These are phyloP conservation scores for Boloria euphrosyne DNA, from an alignment of 2,888 invertebrate genomes.

Conservation along the genomic window DNA sequence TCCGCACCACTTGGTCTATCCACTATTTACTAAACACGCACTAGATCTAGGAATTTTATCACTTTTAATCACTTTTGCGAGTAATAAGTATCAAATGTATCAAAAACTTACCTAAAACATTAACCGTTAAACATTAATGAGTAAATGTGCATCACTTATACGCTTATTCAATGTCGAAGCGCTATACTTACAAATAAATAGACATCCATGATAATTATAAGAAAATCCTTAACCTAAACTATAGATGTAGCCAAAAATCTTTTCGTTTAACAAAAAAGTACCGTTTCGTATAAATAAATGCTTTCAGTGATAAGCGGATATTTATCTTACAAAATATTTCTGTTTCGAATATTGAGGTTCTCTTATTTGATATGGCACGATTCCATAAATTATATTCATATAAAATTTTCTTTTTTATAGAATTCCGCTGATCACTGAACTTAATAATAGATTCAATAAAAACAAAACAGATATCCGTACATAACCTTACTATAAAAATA, in stretches of 20 bases:
- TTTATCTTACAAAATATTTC: conserved; percentile 41
- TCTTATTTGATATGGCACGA: conserved; percentile 51
- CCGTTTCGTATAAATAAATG: conserved; percentile 42
- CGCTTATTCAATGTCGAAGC: conserved; percentile 69
- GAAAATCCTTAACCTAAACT: conserved; percentile 70
- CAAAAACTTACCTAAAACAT: conserved; percentile 73
- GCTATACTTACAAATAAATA: conserved; percentile 76
- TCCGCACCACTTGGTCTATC: conserved; percentile 73
- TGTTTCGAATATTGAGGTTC: conserved; percentile 45
- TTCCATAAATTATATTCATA: conserved; percentile 46
- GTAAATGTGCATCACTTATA: conserved; percentile 74
- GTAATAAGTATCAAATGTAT: conserved; percentile 82
- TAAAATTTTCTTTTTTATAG: conserved; percentile 37
- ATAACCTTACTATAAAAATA: conserved; percentile 63
- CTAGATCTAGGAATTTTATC: conserved; percentile 72
- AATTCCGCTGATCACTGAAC: conserved; percentile 64
- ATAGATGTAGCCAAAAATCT: conserved; percentile 60
- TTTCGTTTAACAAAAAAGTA: conserved; percentile 42
- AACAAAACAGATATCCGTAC: conserved; percentile 53
- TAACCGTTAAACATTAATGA: conserved; percentile 71
- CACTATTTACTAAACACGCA: conserved; percentile 67
- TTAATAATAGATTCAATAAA: conserved; percentile 43
- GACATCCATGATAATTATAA: conserved; percentile 73
- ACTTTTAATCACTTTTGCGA: conserved; percentile 80
- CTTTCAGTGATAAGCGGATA: conserved; percentile 65